phyloP scores from a whole-genome alignment of 2,888 invertebrate genomes.

The Anagyrus pseudococci region DNA sequence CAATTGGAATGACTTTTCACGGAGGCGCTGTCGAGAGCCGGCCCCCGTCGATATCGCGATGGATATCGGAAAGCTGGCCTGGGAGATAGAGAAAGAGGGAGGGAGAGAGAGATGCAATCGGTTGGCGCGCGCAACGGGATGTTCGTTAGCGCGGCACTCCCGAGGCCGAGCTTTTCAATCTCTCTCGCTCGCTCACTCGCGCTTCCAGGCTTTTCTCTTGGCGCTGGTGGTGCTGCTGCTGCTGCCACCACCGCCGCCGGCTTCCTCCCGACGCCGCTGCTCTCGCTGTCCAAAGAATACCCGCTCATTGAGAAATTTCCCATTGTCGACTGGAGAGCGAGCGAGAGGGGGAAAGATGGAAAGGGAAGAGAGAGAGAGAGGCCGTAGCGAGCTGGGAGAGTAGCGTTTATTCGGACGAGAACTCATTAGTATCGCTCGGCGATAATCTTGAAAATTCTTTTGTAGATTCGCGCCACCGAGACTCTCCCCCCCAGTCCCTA shows the following conservation, averaged over 20 bases:
- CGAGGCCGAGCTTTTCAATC: not conserved
- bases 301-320: constrained; percentile 33
- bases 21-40: not conserved
- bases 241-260: too few relatives aligned
- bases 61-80: too few relatives aligned
- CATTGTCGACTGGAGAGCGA: too few relatives aligned
- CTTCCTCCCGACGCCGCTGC: constrained; percentile 10
- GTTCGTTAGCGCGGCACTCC: constrained; percentile 33
- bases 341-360: not conserved
- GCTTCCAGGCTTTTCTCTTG: too few relatives aligned
- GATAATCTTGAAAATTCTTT: constrained; percentile 35
- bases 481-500: too few relatives aligned
- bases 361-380: not conserved
- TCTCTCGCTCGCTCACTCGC: not conserved
- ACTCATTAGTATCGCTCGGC: constrained; percentile 36
- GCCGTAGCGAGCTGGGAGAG: too few relatives aligned
- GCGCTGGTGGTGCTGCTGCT: too few relatives aligned
- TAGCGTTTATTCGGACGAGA: constrained; percentile 32
- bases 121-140: constrained; percentile 32
- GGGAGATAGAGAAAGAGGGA: not conserved
- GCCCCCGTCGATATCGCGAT: constrained; percentile 7
- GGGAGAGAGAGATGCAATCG: constrained; percentile 9
- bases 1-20: constrained; percentile 30
- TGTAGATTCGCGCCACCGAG: not conserved
- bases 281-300: constrained; percentile 21